These are phyloP conservation scores for Zaprionus camerounensis DNA, from an alignment of 1,140 invertebrate genomes.

Conservation along the genomic window DNA sequence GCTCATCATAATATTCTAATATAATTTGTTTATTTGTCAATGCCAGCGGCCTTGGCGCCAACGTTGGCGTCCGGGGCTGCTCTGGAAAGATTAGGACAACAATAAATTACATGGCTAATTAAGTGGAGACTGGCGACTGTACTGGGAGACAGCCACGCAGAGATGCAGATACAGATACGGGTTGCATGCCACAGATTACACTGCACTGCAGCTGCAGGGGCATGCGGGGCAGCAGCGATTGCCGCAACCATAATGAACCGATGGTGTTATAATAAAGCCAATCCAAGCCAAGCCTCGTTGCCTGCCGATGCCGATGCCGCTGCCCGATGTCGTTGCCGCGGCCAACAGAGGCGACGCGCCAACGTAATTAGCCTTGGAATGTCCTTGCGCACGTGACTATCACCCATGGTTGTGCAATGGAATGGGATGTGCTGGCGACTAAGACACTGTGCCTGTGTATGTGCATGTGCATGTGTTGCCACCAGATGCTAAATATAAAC, in stretches of 20 bases:
- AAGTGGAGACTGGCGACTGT: conserved; percentile 55
- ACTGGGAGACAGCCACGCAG: conserved; percentile 61
- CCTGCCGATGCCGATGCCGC: conserved; percentile 14
- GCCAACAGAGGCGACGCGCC: conserved; percentile 39
- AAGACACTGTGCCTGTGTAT: neutral
- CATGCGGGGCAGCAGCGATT: conserved; percentile 24
- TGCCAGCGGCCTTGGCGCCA: conserved; percentile 66
- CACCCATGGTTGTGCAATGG: conserved; percentile 31
- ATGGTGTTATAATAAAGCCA: conserved; percentile 68
- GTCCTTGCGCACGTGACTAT: conserved; percentile 81
- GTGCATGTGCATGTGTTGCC: conserved; percentile 34
- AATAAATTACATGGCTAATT: conserved; percentile 82
- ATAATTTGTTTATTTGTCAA: conserved; percentile 80
- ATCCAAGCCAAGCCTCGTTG: conserved; percentile 22
- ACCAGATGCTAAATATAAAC: conserved; percentile 73
- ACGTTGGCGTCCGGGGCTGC: conserved; percentile 23
- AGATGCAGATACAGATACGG: conserved; percentile 69
- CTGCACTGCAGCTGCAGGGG: neutral
- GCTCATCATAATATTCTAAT: conserved; percentile 70
- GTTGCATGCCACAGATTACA: conserved; percentile 65
- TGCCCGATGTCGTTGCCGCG: conserved; percentile 26
- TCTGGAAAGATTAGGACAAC: conserved; percentile 67
- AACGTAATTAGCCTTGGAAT: conserved; percentile 83
- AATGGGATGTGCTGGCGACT: conserved; percentile 19
- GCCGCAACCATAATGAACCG: conserved; percentile 72